Conservation (phyloP, 2,113 vertebrate genomes). For the Gopherus evgoodei region DNA sequence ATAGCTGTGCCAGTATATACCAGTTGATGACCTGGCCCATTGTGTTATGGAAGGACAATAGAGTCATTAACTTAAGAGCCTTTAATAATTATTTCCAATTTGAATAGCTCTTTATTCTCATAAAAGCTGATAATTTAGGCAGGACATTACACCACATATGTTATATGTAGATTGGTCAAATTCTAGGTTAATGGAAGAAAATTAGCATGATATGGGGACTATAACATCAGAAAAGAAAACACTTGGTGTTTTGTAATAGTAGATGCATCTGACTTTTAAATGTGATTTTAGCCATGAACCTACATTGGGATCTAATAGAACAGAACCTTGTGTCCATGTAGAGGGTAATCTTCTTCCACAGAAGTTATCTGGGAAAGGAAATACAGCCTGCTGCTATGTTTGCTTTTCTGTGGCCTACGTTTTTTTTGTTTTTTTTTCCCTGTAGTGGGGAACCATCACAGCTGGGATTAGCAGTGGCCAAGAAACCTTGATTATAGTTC, state of each 20-base stretch:
- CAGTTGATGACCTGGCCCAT: conserved; percentile 30
- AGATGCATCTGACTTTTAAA: not conserved
- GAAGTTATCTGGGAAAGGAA: not conserved
- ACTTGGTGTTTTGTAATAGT: not conserved
- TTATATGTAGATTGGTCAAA: conserved; percentile 44
- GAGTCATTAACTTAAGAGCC: conserved; percentile 68
- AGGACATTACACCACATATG: conserved; percentile 61
- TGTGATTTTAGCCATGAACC: not conserved
- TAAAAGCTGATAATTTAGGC: conserved; percentile 65
- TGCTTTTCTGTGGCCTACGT: not conserved
- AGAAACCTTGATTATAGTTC: not conserved
- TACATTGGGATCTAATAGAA: not conserved
- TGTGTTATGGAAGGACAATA: conserved; percentile 44
- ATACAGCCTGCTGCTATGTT: not conserved
- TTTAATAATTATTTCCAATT: conserved; percentile 72
- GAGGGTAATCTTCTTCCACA: not conserved
- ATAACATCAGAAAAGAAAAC: not conserved
- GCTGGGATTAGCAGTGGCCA: not conserved
- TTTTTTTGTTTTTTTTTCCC: not conserved
- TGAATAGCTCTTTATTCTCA: conserved; percentile 76
- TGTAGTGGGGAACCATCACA: not conserved
- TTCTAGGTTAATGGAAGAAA: not conserved
- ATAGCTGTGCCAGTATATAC: not conserved
- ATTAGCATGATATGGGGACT: not conserved
- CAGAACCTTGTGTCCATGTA: not conserved